A percentile compares a stretch with the other conserved stretches of the same genome.
These are phyloP conservation scores for Scortum barcoo DNA, from an alignment of 2,113 vertebrate genomes.

Conservation along the genomic window DNA sequence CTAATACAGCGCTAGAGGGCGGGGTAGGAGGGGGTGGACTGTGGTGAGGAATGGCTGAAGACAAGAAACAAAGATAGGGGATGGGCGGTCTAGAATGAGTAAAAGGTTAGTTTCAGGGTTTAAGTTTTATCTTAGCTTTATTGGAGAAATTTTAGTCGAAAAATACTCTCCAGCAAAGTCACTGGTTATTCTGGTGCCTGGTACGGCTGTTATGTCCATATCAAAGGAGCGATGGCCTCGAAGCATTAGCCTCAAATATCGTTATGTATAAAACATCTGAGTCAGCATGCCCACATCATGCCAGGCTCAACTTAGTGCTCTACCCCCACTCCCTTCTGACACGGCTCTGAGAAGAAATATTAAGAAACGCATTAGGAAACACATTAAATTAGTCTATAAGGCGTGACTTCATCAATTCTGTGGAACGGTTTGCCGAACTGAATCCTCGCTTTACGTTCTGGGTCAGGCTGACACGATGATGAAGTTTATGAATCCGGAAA, in stretches of 20 bases:
- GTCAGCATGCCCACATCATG: slow-evolving; percentile 30
- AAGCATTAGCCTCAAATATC: slow-evolving; percentile 12
- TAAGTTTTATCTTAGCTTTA: not conserved
- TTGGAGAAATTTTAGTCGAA: not conserved
- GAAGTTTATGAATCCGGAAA: not conserved
- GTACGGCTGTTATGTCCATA: not conserved
- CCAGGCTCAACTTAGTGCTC: slow-evolving; percentile 22
- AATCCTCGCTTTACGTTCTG: slow-evolving; percentile 2
- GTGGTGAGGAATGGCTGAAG: not conserved
- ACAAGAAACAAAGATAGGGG: slow-evolving; percentile 34
- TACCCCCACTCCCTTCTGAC: slow-evolving; percentile 14
- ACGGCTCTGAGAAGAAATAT: not conserved
- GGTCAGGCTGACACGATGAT: not conserved
- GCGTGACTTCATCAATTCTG: not conserved
- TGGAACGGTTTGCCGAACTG: not conserved
- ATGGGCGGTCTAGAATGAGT: not conserved
- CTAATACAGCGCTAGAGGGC: slow-evolving; percentile 60
- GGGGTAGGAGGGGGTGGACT: slow-evolving; percentile 10
- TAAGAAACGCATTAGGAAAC: slow-evolving; percentile 27
- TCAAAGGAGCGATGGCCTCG: not conserved
- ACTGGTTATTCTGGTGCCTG: not conserved
- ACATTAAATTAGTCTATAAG: not conserved
- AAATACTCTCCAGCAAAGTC: not conserved
- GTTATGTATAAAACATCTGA: slow-evolving; percentile 35
- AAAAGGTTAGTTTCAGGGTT: not conserved